These are phyloP conservation scores for Heterodera carotae DNA, from an alignment of 1,140 invertebrate species.

Conservation along the genomic window DNA sequence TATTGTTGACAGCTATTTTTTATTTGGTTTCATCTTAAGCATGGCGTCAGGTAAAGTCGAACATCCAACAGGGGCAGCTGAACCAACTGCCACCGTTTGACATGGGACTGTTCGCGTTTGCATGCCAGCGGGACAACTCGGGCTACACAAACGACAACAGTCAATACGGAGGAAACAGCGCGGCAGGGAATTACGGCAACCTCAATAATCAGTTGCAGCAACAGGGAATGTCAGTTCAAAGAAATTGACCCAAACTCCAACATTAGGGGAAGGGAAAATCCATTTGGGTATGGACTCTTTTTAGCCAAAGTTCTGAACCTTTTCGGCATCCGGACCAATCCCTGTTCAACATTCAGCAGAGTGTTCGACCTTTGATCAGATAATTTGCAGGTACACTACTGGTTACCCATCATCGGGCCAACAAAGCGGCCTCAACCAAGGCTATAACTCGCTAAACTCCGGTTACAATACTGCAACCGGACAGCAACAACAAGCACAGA, in stretches of 20 bases:
- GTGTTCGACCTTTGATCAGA: neutral
- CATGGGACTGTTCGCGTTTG: conserved; percentile 39
- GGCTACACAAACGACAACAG: conserved; percentile 7
- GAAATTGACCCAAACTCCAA: too few relatives aligned
- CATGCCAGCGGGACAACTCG: conserved; percentile 28
- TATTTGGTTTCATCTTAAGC: neutral
- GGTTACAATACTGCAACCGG: neutral
- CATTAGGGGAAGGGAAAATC: too few relatives aligned
- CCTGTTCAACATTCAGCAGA: too few relatives aligned
- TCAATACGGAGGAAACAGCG: neutral
- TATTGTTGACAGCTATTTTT: too few relatives aligned
- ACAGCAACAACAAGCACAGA: conserved; percentile 17
- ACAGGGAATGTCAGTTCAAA: conserved; percentile 11
- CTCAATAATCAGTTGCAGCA: neutral
- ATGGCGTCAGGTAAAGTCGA: conserved; percentile 23
- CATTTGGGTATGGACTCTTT: too few relatives aligned
- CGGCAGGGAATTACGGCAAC: neutral
- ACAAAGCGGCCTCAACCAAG: neutral
- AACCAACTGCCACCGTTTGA: conserved; percentile 28
- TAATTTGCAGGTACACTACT: neutral
- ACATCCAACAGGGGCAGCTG: conserved; percentile 26
- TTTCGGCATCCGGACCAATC: too few relatives aligned
- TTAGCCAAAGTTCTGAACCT: too few relatives aligned
- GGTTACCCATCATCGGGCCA: neutral
- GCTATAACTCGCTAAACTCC: conserved; percentile 11